Evolutionary conservation across 2,888 invertebrate genomes (phyloP).

Genomic region (Xiphydria camelus): DNA sequence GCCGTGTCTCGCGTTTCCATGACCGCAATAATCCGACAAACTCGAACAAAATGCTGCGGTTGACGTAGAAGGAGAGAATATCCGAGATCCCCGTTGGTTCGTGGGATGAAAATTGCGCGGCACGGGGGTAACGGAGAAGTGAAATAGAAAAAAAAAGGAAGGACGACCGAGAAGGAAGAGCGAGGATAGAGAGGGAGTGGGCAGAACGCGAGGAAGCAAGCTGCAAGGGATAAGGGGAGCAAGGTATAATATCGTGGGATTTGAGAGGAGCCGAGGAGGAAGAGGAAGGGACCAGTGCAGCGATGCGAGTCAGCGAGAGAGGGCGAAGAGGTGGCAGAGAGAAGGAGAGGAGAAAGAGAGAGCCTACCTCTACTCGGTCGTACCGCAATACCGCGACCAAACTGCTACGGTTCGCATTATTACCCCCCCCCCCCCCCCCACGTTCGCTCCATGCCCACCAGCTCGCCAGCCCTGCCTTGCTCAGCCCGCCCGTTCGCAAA

Average conservation of each 20-base stretch:
- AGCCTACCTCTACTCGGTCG: conserved; percentile 18
- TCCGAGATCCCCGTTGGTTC: no score
- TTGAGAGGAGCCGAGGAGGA: conserved; percentile 1
- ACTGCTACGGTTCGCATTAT: conserved; percentile 23
- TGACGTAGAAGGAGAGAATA: neutral
- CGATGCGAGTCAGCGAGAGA: no score
- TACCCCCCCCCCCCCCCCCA: conserved; percentile 25
- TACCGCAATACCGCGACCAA: conserved; percentile 21
- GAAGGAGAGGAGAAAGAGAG: conserved; percentile 5
- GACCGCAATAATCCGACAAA: conserved; percentile 29
- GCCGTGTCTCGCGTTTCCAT: conserved; percentile 19
- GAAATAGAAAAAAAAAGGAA: neutral
- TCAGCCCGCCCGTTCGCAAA: conserved; percentile 19
- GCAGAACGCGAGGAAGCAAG: neutral
- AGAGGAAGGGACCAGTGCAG: neutral
- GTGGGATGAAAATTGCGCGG: conserved; percentile 5
- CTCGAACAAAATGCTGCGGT: conserved; percentile 20
- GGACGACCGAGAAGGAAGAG: neutral
- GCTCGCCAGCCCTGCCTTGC: no score
- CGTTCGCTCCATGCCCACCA: no score
- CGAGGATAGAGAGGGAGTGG: conserved; percentile 13
- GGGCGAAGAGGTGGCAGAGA: conserved; percentile 6
- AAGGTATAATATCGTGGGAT: conserved; percentile 22
- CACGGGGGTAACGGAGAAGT: neutral
- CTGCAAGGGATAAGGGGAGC: neutral